phyloP scores from a whole-genome alignment of 1,140 invertebrate species.

The Ceratina japonica region DNA sequence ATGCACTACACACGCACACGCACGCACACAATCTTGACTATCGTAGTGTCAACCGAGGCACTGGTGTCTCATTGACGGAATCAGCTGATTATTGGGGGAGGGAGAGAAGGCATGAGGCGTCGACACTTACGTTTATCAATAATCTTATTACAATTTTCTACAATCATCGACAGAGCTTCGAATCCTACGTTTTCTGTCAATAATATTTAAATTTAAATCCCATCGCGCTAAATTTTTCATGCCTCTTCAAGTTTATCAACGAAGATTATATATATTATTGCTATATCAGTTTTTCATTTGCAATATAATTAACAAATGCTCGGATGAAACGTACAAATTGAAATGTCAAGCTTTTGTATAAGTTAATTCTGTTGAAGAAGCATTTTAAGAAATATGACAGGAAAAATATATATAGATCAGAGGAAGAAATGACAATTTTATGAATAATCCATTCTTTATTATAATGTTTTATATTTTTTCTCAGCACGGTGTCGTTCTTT shows the following conservation, averaged over 20 bases:
- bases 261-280: not conserved
- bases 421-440: too few relatives aligned
- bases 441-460: too few relatives aligned
- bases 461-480: too few relatives aligned
- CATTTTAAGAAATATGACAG: too few relatives aligned
- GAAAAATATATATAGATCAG: too few relatives aligned
- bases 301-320: too few relatives aligned
- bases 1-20: conserved; percentile 33
- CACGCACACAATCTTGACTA: conserved; percentile 30
- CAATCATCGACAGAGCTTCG: not conserved
- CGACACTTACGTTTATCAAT: not conserved
- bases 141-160: not conserved
- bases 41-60: conserved; percentile 40
- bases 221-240: not conserved
- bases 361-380: too few relatives aligned
- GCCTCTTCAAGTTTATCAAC: not conserved
- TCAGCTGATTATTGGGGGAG: conserved; percentile 71
- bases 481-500: too few relatives aligned
- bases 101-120: not conserved
- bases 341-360: not conserved
- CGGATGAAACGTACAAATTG: not conserved
- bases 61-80: conserved; percentile 71
- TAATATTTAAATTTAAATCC: not conserved
- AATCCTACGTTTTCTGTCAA: not conserved
- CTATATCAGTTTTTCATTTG: not conserved